phyloP scores from a whole-genome alignment of 53 echinoderm and acorn worm genomes.

The Apostichopus leukothele region DNA sequence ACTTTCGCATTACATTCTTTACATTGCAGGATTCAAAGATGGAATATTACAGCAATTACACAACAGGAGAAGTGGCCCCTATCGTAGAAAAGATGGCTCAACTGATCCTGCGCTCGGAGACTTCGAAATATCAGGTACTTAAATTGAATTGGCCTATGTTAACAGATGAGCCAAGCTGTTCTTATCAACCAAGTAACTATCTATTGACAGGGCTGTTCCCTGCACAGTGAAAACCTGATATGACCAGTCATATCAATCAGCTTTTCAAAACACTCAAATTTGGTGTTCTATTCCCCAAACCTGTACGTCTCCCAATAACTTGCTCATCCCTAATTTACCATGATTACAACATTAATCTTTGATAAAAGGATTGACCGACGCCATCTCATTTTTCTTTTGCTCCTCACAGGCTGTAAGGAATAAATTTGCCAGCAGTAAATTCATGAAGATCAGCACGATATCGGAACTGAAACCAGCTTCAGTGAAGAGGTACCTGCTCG shows the following conservation, averaged over 20 bases:
- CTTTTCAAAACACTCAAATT: too few relatives aligned
- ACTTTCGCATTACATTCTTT: background rate
- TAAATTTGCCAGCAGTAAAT: conserved; percentile 86
- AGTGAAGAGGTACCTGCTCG: conserved; percentile 45
- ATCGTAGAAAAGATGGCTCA: conserved; percentile 72
- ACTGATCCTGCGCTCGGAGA: conserved; percentile 53
- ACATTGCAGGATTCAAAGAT: conserved; percentile 64
- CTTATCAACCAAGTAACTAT: too few relatives aligned
- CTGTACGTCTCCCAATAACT: background rate
- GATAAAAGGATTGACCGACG: background rate
- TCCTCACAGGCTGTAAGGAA: conserved; percentile 79
- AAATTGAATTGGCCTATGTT: too few relatives aligned
- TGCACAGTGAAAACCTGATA: too few relatives aligned
- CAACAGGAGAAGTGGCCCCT: conserved; percentile 65
- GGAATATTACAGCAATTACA: conserved; percentile 85
- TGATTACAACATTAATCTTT: background rate
- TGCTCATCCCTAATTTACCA: background rate
- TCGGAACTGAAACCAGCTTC: conserved; percentile 62
- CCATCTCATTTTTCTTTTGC: background rate
- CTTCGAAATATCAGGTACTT: conserved; percentile 79
- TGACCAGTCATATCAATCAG: too few relatives aligned
- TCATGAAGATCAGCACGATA: conserved; percentile 82
- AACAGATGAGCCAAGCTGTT: too few relatives aligned
- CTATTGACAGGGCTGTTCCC: too few relatives aligned
- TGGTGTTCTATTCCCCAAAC: too few relatives aligned